Evolutionary conservation across 37 sponge, comb jelly and placozoan genomes (phyloP).

Genomic region (Ianthella basta): DNA sequence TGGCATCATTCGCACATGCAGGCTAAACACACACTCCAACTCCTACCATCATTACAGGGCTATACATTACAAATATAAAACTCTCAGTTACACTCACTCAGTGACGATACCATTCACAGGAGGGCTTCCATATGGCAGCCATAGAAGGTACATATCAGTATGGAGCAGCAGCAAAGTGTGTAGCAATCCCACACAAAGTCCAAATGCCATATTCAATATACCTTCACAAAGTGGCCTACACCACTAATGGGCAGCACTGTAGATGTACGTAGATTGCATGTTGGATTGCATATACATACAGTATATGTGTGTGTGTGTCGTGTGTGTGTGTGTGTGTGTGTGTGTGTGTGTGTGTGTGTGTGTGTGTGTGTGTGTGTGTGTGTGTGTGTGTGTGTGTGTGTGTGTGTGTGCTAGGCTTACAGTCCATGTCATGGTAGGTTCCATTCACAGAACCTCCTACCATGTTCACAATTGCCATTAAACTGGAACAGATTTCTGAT

Average conservation of each 20-base stretch:
- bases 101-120: too few species aligned
- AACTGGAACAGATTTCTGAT: too few species aligned
- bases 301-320: conserved; percentile 4
- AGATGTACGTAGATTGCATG: neutral
- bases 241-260: neutral
- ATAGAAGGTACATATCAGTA: too few species aligned
- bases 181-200: too few species aligned
- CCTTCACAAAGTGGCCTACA: neutral
- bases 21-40: neutral
- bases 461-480: too few species aligned
- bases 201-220: too few species aligned
- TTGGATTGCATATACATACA: neutral
- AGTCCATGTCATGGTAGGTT: neutral
- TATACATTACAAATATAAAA: too few species aligned
- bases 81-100: too few species aligned
- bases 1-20: neutral
- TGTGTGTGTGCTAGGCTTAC: neutral
- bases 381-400: conserved; percentile 42
- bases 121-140: too few species aligned
- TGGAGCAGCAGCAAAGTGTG: too few species aligned
- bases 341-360: conserved; percentile 25
- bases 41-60: neutral
- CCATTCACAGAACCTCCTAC: too few species aligned
- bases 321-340: conserved; percentile 36
- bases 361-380: conserved; percentile 42